phyloP scores from a whole-genome alignment of 2,888 invertebrate species.

The Ornithoptera alexandrae region DNA sequence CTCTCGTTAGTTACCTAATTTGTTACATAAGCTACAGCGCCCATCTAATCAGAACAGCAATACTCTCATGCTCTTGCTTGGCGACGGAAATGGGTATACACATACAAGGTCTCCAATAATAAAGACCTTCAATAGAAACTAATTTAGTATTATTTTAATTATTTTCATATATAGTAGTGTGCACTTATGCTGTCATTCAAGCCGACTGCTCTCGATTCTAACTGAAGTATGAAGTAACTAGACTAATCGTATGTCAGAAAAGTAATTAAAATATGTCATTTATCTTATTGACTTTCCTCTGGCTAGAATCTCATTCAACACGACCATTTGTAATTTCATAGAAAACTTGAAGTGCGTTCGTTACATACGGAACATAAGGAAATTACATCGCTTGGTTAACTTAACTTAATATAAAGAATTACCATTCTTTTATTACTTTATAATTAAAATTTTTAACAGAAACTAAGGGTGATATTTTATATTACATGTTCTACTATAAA shows the following conservation, averaged over 20 bases:
- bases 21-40: no score
- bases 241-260: conserved; percentile 25
- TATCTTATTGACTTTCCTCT: conserved; percentile 13
- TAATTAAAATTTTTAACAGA: no score
- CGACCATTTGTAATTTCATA: not conserved
- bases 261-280: conserved; percentile 19
- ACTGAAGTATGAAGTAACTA: conserved; percentile 19
- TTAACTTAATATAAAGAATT: no score
- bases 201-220: not conserved
- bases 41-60: no score
- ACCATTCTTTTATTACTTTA: no score
- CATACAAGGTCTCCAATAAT: no score
- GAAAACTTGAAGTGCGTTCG: not conserved
- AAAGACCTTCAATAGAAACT: not conserved
- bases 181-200: conserved; percentile 14
- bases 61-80: no score
- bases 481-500: no score
- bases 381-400: not conserved
- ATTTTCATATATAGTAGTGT: conserved; percentile 1
- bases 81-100: no score
- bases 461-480: no score
- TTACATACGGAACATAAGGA: not conserved
- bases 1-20: no score
- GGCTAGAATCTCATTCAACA: not conserved
- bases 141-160: not conserved